Percentiles rank a stretch among this genome's conserved stretches.
These are phyloP conservation scores for Drosophila tanythrix DNA, from an alignment of 2,888 invertebrate genomes.

Conservation along the genomic window DNA sequence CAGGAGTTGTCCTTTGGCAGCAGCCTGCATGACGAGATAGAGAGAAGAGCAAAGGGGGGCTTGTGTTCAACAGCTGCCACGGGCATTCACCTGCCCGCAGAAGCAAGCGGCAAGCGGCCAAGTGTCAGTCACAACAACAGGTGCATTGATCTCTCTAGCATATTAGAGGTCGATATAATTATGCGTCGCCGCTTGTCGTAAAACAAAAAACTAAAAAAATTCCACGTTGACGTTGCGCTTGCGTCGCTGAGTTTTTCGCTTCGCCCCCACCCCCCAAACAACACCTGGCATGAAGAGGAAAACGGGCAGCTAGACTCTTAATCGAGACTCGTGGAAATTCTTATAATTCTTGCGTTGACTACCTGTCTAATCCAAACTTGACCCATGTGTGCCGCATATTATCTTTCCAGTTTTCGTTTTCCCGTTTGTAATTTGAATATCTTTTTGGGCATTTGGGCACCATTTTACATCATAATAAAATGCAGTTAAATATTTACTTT, in stretches of 20 bases:
- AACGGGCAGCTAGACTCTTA: conserved; percentile 29
- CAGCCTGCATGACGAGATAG: conserved; percentile 31
- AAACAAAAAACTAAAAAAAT: conserved; percentile 13
- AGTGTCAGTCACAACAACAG: conserved; percentile 66
- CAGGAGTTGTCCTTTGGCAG: conserved; percentile 39
- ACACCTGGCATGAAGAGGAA: conserved; percentile 60
- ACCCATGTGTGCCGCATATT: conserved; percentile 16
- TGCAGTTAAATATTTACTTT: conserved; percentile 53
- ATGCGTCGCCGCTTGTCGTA: conserved; percentile 48
- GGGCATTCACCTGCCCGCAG: conserved; percentile 65
- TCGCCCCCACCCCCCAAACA: conserved; percentile 34
- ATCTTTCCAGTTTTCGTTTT: neutral
- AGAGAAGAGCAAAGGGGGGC: neutral
- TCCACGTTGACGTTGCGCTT: conserved; percentile 65
- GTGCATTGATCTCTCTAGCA: conserved; percentile 53
- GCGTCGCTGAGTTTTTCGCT: conserved; percentile 45
- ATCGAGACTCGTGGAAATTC: conserved; percentile 71
- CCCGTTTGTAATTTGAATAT: conserved; percentile 64
- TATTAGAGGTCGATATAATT: conserved; percentile 68
- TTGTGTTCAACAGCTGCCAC: conserved; percentile 52
- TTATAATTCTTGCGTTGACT: conserved; percentile 31
- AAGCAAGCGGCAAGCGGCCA: conserved; percentile 31
- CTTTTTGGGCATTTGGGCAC: conserved; percentile 31
- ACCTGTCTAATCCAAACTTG: conserved; percentile 36
- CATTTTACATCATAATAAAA: conserved; percentile 51